Base-by-base conservation (phyloP, 2,797 vertebrate species). In the Arctocebus calabarensis region DNA sequence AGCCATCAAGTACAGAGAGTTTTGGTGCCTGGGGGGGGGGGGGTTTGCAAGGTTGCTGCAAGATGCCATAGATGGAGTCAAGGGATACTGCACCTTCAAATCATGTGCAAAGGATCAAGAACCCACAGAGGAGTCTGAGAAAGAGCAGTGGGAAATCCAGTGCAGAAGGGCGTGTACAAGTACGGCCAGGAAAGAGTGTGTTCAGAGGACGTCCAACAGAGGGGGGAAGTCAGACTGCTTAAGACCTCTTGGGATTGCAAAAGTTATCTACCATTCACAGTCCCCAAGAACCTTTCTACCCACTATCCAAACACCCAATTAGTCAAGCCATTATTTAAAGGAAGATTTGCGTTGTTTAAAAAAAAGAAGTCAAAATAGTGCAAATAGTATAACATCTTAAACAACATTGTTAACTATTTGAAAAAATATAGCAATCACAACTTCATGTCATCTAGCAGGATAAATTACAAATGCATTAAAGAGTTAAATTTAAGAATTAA, bases 401-500 rank as follows among this genome's bases (percentile, higher is more conserved):
- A 88, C 6, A 66, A 59, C 40, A 43, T 40, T 81, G 22, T 88
- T 77, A 84, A 59, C 37, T 88, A 16, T 57, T 88, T 94, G 61
- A 19, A 70, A 92, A 66, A 37, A 77, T 57, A 20, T 43, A 62
- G 43, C 34, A 29, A 55, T 84, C 48, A 52, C 43, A 94, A 66
- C 17, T 95, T 86, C 93, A 81, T 84, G 52, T 17, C 14, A 48
- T 40, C 75, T 20, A 48, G 55, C 45, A 85, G 83, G 70, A 87
- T 91, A 84, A 75, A 78, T 91, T 70, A 74, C 11, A 48, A 83
- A 88, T 45, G 14, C 70, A 66, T 66, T 95, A 45, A 79, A 55
- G 74, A 83, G 52, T 91, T 68, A 90, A 73, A 32, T 55, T 81
- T 85, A 84, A 84, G 71, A 81, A 71, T n/a, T 75, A 83, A 78